phyloP scores from a whole-genome alignment of 2,797 vertebrate genomes.

The Eospalax fontanierii region DNA sequence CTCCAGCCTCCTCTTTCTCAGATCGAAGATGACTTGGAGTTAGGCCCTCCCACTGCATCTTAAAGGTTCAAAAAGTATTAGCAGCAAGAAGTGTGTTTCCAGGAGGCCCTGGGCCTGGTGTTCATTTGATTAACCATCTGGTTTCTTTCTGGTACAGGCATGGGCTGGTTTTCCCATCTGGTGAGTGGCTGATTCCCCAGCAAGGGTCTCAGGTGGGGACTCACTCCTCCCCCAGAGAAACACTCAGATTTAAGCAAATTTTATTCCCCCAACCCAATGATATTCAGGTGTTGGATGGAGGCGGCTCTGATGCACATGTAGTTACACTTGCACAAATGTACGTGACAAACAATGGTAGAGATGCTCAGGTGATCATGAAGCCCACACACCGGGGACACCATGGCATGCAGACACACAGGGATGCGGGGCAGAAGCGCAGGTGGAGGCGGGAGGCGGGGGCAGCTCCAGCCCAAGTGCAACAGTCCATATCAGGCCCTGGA shows the following conservation, averaged over 20 bases:
- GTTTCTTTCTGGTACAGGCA: constrained; percentile 49
- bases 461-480: constrained; percentile 24
- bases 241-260: constrained; percentile 67
- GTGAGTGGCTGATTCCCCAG: constrained; percentile 49
- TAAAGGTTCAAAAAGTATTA: constrained; percentile 26
- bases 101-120: constrained; percentile 57
- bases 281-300: constrained; percentile 55
- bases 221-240: constrained; percentile 63
- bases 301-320: constrained; percentile 69
- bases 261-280: constrained; percentile 72
- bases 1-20: neutral
- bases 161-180: constrained; percentile 37
- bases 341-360: neutral
- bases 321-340: constrained; percentile 63
- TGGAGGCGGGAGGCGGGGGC: neutral
- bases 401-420: constrained; percentile 79
- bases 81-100: constrained; percentile 56
- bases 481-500: constrained; percentile 52
- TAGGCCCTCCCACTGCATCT: neutral
- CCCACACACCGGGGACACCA: constrained; percentile 66
- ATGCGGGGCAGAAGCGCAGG: constrained; percentile 67
- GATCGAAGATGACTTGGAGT: neutral
- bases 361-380: neutral
- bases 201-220: neutral
- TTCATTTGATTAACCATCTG: constrained; percentile 59